A percentile compares a stretch with the other conserved stretches of the same genome.
These are phyloP conservation scores for Rhinoraja longicauda DNA, from an alignment of 2,797 vertebrate species.

Conservation along the genomic window DNA sequence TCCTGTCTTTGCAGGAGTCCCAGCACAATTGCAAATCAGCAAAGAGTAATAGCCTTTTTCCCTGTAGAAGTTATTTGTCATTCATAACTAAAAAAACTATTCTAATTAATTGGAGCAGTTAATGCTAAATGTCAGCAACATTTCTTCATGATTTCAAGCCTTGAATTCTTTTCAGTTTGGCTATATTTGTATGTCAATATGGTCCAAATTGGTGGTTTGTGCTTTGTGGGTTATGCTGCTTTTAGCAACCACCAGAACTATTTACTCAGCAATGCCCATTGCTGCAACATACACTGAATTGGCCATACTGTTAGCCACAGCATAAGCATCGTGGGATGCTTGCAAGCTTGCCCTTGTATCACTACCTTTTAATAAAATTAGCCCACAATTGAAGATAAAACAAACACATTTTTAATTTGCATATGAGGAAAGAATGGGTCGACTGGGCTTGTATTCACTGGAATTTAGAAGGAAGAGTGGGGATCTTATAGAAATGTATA, in stretches of 20 bases:
- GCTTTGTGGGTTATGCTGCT: not conserved
- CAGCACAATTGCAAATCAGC: not conserved
- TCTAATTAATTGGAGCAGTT: not conserved
- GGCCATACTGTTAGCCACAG: not conserved
- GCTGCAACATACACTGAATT: not conserved
- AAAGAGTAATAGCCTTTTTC: not conserved
- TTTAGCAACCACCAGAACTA: not conserved
- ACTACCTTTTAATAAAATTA: not conserved
- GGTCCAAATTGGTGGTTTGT: constrained; percentile 17
- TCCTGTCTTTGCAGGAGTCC: not conserved
- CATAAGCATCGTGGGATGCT: not conserved
- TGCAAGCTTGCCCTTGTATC: not conserved
- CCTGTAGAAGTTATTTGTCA: not conserved
- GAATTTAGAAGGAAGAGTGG: too few species aligned
- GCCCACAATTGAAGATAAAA: not conserved
- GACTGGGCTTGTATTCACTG: too few species aligned
- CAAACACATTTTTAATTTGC: not conserved
- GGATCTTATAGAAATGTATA: too few species aligned
- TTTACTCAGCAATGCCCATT: not conserved
- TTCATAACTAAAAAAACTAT: constrained; percentile 2
- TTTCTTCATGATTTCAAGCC: constrained; percentile 3
- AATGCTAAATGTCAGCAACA: not conserved
- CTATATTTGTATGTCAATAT: not conserved
- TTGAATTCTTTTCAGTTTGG: not conserved
- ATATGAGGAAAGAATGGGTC: too few species aligned